Conservation (phyloP, 1,140 invertebrate genomes). For the Sycophaga agraensis region DNA sequence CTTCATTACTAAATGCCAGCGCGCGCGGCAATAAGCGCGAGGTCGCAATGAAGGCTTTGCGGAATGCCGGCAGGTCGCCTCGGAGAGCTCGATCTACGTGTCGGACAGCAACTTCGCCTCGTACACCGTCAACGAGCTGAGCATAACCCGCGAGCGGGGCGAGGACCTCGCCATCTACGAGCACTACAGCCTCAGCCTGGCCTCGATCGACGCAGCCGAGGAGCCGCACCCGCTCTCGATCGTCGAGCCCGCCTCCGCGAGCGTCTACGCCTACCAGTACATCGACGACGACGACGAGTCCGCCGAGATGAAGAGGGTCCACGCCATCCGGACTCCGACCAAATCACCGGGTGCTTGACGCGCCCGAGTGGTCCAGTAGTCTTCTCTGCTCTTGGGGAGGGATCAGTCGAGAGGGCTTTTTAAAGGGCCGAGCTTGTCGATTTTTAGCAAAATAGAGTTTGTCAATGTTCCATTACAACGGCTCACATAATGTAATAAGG, state of each 20-base stretch:
- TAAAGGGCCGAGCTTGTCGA: too few relatives aligned
- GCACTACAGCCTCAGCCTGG: constrained; percentile 14
- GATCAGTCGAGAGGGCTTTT: too few relatives aligned
- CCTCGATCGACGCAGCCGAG: constrained; percentile 10
- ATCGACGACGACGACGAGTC: constrained; percentile 30
- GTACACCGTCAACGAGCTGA: constrained; percentile 21
- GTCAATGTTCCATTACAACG: too few relatives aligned
- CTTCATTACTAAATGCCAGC: too few relatives aligned
- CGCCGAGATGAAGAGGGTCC: background rate
- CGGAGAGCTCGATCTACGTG: constrained; percentile 22
- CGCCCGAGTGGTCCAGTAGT: too few relatives aligned
- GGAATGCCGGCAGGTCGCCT: constrained; percentile 9
- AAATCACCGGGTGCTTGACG: too few relatives aligned
- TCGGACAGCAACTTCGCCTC: constrained; percentile 24
- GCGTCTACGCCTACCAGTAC: constrained; percentile 28
- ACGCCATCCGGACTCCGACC: background rate
- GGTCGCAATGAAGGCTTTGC: too few relatives aligned
- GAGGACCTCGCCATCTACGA: constrained; percentile 24
- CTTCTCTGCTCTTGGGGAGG: too few relatives aligned
- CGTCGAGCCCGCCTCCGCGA: constrained; percentile 23
- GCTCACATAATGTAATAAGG: too few relatives aligned
- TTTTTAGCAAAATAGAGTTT: too few relatives aligned
- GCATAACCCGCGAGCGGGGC: constrained; percentile 5
- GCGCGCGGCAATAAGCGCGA: too few relatives aligned
- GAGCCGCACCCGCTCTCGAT: background rate